Conservation (phyloP, 2,113 vertebrate species). For the Xiphorhynchus elegans region DNA sequence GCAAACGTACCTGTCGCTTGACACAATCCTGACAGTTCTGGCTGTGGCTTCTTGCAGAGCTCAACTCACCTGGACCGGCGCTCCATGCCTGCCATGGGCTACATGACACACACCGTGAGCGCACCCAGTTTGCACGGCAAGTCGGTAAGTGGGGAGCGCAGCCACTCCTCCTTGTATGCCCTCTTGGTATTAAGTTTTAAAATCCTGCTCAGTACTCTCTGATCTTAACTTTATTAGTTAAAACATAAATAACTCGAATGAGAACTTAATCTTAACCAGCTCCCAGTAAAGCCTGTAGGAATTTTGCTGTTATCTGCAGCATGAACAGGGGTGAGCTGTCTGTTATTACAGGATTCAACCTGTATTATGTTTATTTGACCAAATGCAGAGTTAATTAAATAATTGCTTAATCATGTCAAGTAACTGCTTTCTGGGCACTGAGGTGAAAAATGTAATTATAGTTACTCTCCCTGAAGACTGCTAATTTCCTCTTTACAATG, state of each 20-base stretch:
- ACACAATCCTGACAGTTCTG: neutral
- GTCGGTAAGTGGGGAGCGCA: conserved; percentile 82
- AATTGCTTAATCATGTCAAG: conserved; percentile 53
- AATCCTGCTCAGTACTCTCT: neutral
- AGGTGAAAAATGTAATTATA: conserved; percentile 68
- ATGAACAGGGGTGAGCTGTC: neutral
- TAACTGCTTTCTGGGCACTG: conserved; percentile 60
- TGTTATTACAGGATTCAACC: conserved; percentile 23
- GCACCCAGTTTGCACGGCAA: conserved; percentile 96
- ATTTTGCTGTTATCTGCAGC: neutral
- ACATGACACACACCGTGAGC: conserved; percentile 98
- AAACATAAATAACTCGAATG: neutral
- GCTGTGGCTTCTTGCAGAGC: conserved; percentile 76
- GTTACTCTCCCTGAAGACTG: conserved; percentile 62
- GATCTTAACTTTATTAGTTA: neutral
- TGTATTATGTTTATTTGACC: conserved; percentile 39
- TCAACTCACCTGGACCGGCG: conserved; percentile 86
- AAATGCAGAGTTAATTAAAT: conserved; percentile 52
- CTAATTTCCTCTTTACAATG: conserved; percentile 79
- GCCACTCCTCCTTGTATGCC: neutral
- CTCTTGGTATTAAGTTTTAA: neutral
- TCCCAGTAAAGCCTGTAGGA: neutral
- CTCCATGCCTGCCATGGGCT: conserved; percentile 94
- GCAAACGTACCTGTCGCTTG: neutral
- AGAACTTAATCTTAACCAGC: neutral